Conservation (phyloP, 2,888 invertebrate species). For the Strigamia crassipes region DNA sequence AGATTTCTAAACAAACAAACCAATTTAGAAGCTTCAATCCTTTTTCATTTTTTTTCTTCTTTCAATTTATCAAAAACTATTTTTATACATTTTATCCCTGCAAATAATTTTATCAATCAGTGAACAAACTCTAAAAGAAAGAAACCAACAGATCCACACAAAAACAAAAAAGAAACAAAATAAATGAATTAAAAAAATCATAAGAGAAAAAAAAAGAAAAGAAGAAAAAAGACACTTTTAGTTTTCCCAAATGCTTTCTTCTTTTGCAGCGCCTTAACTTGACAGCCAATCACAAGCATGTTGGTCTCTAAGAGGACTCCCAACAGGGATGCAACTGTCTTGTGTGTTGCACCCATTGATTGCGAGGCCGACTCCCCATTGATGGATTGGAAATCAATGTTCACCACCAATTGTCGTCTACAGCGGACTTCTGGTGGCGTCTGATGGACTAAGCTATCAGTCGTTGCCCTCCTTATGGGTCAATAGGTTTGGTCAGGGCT, state of each 20-base stretch:
- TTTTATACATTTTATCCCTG: neutral
- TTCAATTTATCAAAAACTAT: no score
- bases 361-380: neutral
- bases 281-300: conserved; percentile 35
- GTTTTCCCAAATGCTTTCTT: conserved; percentile 23
- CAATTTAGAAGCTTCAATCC: no score
- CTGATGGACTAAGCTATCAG: conserved; percentile 42
- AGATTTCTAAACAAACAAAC: neutral
- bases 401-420: conserved; percentile 35
- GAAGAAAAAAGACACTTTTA: neutral
- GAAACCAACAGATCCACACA: neutral
- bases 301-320: conserved; percentile 22
- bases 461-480: conserved; percentile 38
- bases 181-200: neutral
- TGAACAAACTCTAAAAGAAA: neutral
- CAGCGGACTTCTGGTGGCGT: conserved; percentile 29
- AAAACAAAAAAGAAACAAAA: neutral
- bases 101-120: neutral
- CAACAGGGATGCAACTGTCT: conserved; percentile 23
- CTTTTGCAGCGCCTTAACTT: conserved; percentile 25
- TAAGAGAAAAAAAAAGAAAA: neutral
- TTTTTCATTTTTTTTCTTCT: no score
- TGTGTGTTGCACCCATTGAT: conserved; percentile 22
- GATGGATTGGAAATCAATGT: conserved; percentile 40
- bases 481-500: conserved; percentile 28